Evolutionary conservation across 2,113 vertebrate species (phyloP), one percentile per base, ranked within the genome.

Genomic region (Macaca fascicularis): DNA sequence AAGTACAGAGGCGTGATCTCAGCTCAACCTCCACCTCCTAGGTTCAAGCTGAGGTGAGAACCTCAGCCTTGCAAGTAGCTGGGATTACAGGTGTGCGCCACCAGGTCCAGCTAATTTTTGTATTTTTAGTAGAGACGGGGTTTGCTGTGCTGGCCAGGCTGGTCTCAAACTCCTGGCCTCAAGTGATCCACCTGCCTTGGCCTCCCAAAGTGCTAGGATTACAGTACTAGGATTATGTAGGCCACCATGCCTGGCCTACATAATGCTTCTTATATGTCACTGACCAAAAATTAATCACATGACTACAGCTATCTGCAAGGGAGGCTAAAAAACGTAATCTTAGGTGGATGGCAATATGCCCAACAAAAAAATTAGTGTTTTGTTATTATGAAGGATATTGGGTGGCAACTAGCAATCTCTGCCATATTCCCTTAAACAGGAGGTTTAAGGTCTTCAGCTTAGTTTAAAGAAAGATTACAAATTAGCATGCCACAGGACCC

Each of bases 401-500:
- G 27, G 48, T 76, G 32, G 35, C 1, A 70, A 35, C 23, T 17
- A 76, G 43, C 1, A 38, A 22, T 87, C 43, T 95, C n/a, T 84
- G 32, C 16, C 25, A n/a, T 57, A 75, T 35, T 14, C 2, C 16
- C 14, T 70, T 84, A 72, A 48, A 50, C 6, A 5, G 52, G 38
- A 83, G 38, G 25, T 50, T 50, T 50, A 50, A 67, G 35, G 43
- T 59, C 14, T 92, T 64, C n/a, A 72, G n/a, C 2, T 32, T 32
- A 69, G 23, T 90, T 84, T 93, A 89, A 74, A 84, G 69, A 55
- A 81, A 75, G 69, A 43, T 64, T 72, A 57, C 3, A 52, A 59
- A 57, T 88, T 45, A 59, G n/a, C 25, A 5, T 27, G 0, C 2
- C 43, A 5, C 16, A 45, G 9, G 22, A 57, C 10, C 32, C 32